Base-by-base conservation (phyloP, 2,113 vertebrate species). In the Tachycineta bicolor region DNA sequence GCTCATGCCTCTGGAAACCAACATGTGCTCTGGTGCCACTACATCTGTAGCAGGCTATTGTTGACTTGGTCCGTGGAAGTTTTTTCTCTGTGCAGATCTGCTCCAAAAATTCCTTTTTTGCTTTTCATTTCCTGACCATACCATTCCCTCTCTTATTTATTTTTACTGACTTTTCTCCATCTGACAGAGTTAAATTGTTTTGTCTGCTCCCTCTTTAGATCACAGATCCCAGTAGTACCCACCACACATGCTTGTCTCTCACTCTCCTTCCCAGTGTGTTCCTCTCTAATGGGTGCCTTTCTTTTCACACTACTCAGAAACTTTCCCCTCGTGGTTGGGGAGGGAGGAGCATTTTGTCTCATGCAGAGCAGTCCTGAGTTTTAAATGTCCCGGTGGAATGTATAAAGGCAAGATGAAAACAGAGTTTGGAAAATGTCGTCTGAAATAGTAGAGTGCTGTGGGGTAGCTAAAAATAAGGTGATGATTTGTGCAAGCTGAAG, bases 161-260 rank as follows among this genome's bases (percentile, higher is more conserved):
- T 60, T 78, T 87, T 62, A 14, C 49, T 43, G 49, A 11, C 10
- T 78, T 56, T 28, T 69, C 50, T 89, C 17, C 25, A 22, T 65
- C 24, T 62, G 44, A 22, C 49, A 74, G 37, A 65, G 33, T 76
- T 73, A 1, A 55, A 78, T 58, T 11, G 2, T 39, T 65, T 44
- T 16, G 14, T 55, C 24, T 82, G 31, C 33, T 50, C 60, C 69
- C 58, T 78, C 21, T 58, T 55, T 47, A 10, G 29, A 22, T 62
- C 16, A 9, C 37, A 67, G 13, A 37, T 74, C 34, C 43, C 47
- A 55, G 21, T 2, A 44, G n/a, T 16, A 19, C 5, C 10, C 11
- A 47, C 16, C 39, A 10, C 0, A 0, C 23, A 5, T 16, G 7
- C 49, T 49, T 2, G 1, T 39, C 24, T 65, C 52, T 52, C 11